Evolutionary conservation across 1,140 invertebrate species (phyloP).

Genomic region (Neoseiulus cucumeris): DNA sequence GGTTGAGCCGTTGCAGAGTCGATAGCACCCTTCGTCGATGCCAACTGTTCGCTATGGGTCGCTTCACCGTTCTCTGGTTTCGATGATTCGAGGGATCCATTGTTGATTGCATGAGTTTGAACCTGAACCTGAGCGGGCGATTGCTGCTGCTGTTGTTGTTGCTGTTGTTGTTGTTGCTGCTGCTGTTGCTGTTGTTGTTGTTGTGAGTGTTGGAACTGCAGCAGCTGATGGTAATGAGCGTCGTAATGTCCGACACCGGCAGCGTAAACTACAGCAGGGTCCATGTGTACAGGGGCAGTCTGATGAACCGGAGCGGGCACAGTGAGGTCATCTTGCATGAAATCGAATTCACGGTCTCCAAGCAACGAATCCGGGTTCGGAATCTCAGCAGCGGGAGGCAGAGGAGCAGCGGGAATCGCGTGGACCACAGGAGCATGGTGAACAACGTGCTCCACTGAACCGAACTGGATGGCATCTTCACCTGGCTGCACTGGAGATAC

Average conservation of each 20-base stretch:
- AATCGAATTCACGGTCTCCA: constrained; percentile 9
- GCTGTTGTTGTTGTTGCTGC: not conserved
- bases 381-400: not conserved
- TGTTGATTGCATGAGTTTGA: too few species aligned
- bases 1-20: not conserved
- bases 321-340: not conserved
- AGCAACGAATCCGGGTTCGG: not conserved
- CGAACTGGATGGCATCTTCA: not conserved
- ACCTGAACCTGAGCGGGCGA: not conserved
- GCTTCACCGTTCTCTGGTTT: not conserved
- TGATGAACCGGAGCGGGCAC: not conserved
- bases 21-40: not conserved
- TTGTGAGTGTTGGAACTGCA: not conserved
- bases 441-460: not conserved
- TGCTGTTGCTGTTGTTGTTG: not conserved
- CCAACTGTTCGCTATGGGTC: not conserved
- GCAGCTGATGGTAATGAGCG: not conserved
- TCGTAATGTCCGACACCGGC: not conserved
- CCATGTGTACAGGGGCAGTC: not conserved
- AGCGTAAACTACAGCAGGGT: not conserved
- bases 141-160: not conserved
- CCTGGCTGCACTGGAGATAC: not conserved
- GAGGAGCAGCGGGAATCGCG: not conserved
- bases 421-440: too few species aligned
- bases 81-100: not conserved